Conservation (phyloP, 2,888 invertebrate species). For the Diarsia brunnea region DNA sequence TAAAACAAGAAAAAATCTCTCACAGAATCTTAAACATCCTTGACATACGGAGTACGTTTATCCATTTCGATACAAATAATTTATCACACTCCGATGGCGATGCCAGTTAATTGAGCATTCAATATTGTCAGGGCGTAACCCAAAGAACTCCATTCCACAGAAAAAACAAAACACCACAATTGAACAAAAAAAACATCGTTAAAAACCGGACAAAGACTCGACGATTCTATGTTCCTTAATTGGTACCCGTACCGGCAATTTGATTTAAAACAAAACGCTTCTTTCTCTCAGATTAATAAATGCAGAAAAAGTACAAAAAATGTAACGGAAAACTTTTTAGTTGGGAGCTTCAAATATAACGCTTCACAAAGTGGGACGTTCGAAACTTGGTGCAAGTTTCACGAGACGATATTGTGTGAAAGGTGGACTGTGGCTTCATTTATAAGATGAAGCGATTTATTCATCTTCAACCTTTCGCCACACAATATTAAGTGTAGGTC, state of each 20-base stretch:
- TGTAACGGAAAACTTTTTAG: constrained; percentile 47
- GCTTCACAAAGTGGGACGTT: constrained; percentile 69
- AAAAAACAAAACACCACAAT: background rate
- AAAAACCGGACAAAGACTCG: background rate
- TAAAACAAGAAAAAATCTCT: too few relatives aligned
- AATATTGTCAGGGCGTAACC: too few relatives aligned
- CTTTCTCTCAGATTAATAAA: constrained; percentile 31
- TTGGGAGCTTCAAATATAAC: constrained; percentile 66
- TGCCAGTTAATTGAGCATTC: too few relatives aligned
- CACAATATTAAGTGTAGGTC: too few relatives aligned
- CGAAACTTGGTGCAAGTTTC: constrained; percentile 64
- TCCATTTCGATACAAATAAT: too few relatives aligned
- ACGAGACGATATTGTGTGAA: constrained; percentile 60
- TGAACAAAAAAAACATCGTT: background rate
- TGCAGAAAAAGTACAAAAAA: constrained; percentile 45
- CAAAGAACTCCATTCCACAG: background rate
- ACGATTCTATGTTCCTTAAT: background rate
- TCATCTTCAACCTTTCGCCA: too few relatives aligned
- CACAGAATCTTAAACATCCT: too few relatives aligned
- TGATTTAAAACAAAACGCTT: background rate
- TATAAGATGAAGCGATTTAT: constrained; percentile 30
- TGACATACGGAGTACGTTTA: too few relatives aligned
- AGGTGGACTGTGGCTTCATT: constrained; percentile 12
- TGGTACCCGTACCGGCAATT: background rate
- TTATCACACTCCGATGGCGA: too few relatives aligned